Evolutionary conservation across 2,113 vertebrate genomes (phyloP), one percentile per base, ranked within the genome.

Genomic region (Odontophorus gujanensis): DNA sequence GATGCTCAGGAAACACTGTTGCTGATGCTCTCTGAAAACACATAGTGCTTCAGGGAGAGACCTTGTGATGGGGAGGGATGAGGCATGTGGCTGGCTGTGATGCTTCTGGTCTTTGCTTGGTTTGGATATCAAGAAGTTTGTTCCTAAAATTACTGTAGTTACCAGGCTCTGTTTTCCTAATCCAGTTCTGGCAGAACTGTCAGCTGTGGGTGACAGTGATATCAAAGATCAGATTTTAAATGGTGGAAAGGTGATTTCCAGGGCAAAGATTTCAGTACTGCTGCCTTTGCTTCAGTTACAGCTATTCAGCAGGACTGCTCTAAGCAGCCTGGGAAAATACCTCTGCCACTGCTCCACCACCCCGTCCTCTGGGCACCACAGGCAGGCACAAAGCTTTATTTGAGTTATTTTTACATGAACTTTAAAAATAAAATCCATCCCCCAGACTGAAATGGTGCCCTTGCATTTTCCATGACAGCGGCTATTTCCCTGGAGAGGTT

Each of bases 1-100:
- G 6, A 5, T 4, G 0, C 17, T 40, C 10, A 3, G 28, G 22
- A 42, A 28, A 12, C 1, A 0, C 13, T 7, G 40, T 2, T 47
- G 28, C 7, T 5, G 32, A 1, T 5, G 48, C 28, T 4, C 24
- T 55, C 59, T 7, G 45, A 43, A 34, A 43, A 38, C 48, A 11
- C 13, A 0, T 2, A 4, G 67, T 32, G 55, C 34, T 43, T 24
- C 32, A 34, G 19, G 42, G 20, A 83, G 69, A 66, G 25, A 28
- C 0, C 36, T 17, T 53, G 32, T 24, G 42, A 30, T 4, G 32
- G 20, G 7, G 38, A 38, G 28, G 58, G 71, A 45, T 14, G 25
- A 4, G 24, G 28, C 34, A 1, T 6, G 42, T 47, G 34, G 59
- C 2, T 63, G 4, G 38, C 57, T 32, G 34, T 4, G 8, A 7